Evolutionary conservation across 2,797 vertebrate species (phyloP), one percentile per base, ranked within the genome.

Genomic region (Nyctibius grandis): DNA sequence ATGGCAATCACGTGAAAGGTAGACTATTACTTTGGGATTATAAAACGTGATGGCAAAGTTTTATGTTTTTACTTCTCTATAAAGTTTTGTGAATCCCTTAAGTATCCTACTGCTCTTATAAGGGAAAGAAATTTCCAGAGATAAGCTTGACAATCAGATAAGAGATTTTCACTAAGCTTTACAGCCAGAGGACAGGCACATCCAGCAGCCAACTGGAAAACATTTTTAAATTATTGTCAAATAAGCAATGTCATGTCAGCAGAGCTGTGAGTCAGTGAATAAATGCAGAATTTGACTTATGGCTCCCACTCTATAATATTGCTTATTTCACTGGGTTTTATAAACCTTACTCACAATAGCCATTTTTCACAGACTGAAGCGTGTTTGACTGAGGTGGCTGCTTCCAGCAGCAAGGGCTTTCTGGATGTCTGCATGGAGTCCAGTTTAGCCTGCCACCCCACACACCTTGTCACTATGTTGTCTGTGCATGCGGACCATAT

Each of bases 311-410:
- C 23, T 25, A 8, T 6, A 72, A 23, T 57, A 64, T 11, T 83
- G 54, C 42, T 90, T 61, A 81, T 93, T 95, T 94, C 26, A 53
- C n/a, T 85, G 53, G 9, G 29, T 84, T 95, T 93, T 86, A 57
- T 60, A 68, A 84, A 68, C 29, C 16, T 90, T 38, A 36, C 9
- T 64, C 72, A 45, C 19, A 29, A n/a, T 21, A 68, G 61, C 31
- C 13, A 8, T 90, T 88, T 91, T 64, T 69, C 54, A 61, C 13
- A 64, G 36, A 29, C 25, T 42, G 50, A 22, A 19, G 33, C 14
- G 2, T 14, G 21, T 88, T 83, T 70, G 82, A 33, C 47, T 1
- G 16, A 94, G 47, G 51, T 51, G 59, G 26, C 60, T 87, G 59
- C 28, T 72, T 68, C 3, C 1, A 67, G 61, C 42, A 73, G 48